Evolutionary conservation across 2,888 invertebrate genomes (phyloP), one percentile per base, ranked within the genome.

Genomic region (Harmothoe impar): DNA sequence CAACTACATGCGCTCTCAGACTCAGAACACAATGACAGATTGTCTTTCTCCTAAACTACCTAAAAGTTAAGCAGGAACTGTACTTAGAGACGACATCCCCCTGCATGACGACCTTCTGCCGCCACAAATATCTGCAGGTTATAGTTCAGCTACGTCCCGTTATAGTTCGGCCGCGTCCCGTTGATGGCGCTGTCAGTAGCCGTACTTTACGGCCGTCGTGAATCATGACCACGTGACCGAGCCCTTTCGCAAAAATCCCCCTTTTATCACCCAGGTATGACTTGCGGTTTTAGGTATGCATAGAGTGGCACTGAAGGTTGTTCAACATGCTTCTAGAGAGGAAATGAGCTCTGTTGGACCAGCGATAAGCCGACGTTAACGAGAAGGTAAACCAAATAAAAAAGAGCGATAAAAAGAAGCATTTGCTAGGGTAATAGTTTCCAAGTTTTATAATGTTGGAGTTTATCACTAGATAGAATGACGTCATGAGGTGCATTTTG

Each of bases 261-360:
- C 62, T 62, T 62, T 62, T 62, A 62, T 62, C 62, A n/a, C 20
- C n/a, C 20, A 20, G 62, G 20, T 62, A 62, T 62, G 62, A 62
- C 62, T 62, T 62, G 62, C 62, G 62, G 62, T 62, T 62, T 52
- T 62, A 20, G 12, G 62, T 62, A 62, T 62, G 62, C 62, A 62
- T 62, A 62, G 62, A 62, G 62, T 20, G n/a, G 62, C 62, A 20
- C n/a, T 3, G n/a, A 62, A 3, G 23, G 62, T 62, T n/a, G 62
- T 62, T 62, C n/a, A 62, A 62, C 62, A 62, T n/a, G 62, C n/a
- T n/a, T 62, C 20, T 20, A 62, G n/a, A n/a, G 20, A 62, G 62
- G 62, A 62, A 62, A 62, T 62, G 62, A 62, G 62, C 62, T 62
- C 62, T 62, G 62, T 62, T 12, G 62, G n/a, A 62, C 62, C 62